Percentiles rank a stretch among this genome's conserved stretches.
phyloP scores from a whole-genome alignment of 92 coral and sea anemone species.

The Bergia sp. region DNA sequence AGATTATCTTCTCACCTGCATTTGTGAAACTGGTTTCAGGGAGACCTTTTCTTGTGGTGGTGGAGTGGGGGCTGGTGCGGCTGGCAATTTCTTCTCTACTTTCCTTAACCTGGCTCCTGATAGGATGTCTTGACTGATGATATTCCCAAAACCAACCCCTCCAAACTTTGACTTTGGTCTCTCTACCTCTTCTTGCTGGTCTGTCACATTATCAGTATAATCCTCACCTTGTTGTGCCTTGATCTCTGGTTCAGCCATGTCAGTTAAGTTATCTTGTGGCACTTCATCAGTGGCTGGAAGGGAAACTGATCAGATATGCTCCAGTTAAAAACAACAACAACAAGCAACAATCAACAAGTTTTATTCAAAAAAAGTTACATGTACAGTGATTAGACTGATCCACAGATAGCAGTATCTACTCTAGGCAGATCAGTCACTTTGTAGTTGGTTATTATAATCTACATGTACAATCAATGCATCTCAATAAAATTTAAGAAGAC shows the following conservation, averaged over 20 bases:
- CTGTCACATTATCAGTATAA: constrained; percentile 23
- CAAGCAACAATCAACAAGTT: no score
- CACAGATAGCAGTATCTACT: no score
- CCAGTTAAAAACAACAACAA: no score
- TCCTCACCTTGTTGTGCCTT: constrained; percentile 34
- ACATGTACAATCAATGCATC: no score
- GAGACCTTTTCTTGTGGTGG: constrained; percentile 15
- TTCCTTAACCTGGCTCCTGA: constrained; percentile 78
- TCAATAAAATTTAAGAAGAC: no score
- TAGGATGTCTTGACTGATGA: constrained; percentile 68
- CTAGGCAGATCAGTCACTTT: no score
- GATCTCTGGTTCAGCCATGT: constrained; percentile 2
- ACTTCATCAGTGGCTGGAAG: background rate
- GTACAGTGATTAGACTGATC: no score
- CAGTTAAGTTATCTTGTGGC: background rate
- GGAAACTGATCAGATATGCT: background rate
- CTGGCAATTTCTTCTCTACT: constrained; percentile 51
- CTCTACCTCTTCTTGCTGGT: constrained; percentile 60
- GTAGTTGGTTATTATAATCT: no score
- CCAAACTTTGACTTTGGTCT: constrained; percentile 61
- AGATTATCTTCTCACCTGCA: constrained; percentile 9
- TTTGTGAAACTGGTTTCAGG: background rate
- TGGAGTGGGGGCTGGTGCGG: background rate
- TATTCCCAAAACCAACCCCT: constrained; percentile 90
- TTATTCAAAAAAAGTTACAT: no score